phyloP scores from a whole-genome alignment of 2,888 invertebrate species.

The Tricholauxania praeusta region DNA sequence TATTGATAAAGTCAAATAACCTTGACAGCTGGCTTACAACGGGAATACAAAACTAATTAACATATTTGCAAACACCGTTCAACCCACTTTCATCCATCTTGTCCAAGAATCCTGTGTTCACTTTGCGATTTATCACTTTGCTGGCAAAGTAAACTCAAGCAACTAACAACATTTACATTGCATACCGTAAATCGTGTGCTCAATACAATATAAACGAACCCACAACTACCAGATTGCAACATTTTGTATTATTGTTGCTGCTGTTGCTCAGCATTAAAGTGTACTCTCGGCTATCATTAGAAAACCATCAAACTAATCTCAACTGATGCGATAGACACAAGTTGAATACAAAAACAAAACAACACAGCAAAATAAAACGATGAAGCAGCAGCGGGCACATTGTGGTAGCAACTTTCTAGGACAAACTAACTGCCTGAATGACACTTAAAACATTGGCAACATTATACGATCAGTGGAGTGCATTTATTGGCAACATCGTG shows the following conservation, averaged over 20 bases:
- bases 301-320: neutral
- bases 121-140: neutral
- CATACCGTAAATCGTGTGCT: constrained; percentile 14
- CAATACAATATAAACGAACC: constrained; percentile 21
- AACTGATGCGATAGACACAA: neutral
- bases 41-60: constrained; percentile 15
- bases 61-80: constrained; percentile 2
- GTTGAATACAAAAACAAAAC: neutral
- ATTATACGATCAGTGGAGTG: too few species aligned
- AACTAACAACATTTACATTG: neutral
- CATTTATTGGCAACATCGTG: too few species aligned
- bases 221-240: constrained; percentile 30
- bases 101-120: neutral
- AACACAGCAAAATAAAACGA: neutral
- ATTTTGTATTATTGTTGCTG: constrained; percentile 4
- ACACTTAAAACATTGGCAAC: neutral
- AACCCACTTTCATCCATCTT: neutral
- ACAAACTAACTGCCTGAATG: too few species aligned
- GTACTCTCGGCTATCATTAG: neutral
- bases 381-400: neutral
- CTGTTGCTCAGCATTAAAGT: neutral
- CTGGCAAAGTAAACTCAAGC: neutral
- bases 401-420: constrained; percentile 5
- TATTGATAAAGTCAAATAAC: too few species aligned
- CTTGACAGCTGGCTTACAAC: neutral